phyloP scores from a whole-genome alignment of 2,797 vertebrate genomes.

The Sebastes matsubarae region DNA sequence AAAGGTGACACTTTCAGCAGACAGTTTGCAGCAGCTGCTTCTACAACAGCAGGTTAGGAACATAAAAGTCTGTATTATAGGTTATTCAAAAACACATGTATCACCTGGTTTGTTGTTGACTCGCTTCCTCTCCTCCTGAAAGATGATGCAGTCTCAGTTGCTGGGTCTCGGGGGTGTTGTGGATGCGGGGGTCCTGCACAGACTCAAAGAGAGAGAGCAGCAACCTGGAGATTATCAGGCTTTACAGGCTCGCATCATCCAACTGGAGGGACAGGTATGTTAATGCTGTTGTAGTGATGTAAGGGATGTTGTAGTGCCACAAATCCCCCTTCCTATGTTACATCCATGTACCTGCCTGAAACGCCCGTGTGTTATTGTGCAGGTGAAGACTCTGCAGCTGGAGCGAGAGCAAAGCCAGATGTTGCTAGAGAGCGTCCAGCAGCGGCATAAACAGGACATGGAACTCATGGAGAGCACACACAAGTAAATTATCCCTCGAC shows the following conservation, averaged over 20 bases:
- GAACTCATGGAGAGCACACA: constrained; percentile 86
- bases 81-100: background rate
- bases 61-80: background rate
- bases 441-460: constrained; percentile 85
- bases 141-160: constrained; percentile 74
- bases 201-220: constrained; percentile 54
- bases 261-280: constrained; percentile 89
- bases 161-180: constrained; percentile 46
- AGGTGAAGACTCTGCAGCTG: constrained; percentile 88
- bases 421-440: constrained; percentile 85
- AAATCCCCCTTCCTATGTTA: background rate
- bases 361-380: constrained; percentile 5
- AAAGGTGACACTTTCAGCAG: constrained; percentile 62
- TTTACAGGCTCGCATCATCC: constrained; percentile 79
- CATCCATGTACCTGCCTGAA: background rate
- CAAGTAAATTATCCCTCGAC: constrained; percentile 75
- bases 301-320: too few relatives aligned
- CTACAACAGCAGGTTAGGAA: constrained; percentile 77
- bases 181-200: constrained; percentile 50
- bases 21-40: constrained; percentile 74
- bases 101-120: background rate
- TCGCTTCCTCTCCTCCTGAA: background rate
- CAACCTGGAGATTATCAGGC: constrained; percentile 69
- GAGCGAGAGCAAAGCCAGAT: constrained; percentile 84
- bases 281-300: background rate